phyloP scores from a whole-genome alignment of 1,140 invertebrate genomes.

The Eumaeus atala region DNA sequence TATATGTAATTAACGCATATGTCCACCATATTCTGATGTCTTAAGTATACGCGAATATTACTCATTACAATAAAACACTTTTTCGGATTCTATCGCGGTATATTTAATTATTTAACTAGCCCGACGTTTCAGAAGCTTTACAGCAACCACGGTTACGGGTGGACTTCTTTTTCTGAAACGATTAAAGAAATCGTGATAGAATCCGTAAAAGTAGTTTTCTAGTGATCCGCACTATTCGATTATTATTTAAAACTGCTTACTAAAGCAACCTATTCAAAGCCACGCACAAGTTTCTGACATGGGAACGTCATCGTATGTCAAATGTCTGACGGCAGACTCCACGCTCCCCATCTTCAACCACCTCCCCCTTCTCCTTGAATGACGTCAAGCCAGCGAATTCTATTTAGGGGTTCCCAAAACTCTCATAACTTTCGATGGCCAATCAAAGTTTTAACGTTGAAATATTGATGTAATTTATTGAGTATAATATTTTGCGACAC shows the following conservation, averaged over 20 bases:
- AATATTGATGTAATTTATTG: constrained; percentile 31
- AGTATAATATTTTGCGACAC: constrained; percentile 2
- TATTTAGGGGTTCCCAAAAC: constrained; percentile 24
- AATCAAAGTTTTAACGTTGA: constrained; percentile 39
- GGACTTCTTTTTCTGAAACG: too few species aligned
- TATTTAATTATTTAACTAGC: too few species aligned
- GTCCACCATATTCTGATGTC: too few species aligned
- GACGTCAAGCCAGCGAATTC: constrained; percentile 40
- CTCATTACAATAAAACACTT: too few species aligned
- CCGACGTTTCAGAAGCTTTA: too few species aligned
- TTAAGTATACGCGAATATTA: too few species aligned
- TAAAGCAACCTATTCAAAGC: constrained; percentile 28
- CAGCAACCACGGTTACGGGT: too few species aligned
- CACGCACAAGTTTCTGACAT: constrained; percentile 49
- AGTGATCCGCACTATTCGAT: constrained; percentile 11
- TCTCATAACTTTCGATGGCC: constrained; percentile 37
- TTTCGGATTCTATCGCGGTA: too few species aligned
- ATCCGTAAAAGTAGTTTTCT: too few species aligned
- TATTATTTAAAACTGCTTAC: constrained; percentile 12
- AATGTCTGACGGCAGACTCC: constrained; percentile 46
- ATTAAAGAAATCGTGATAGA: too few species aligned
- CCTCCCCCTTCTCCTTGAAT: constrained; percentile 23
- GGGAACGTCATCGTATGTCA: constrained; percentile 57
- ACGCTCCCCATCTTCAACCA: constrained; percentile 23
- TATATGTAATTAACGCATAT: too few species aligned